Percentiles rank a stretch among this genome's conserved stretches.
Conservation (phyloP, 1,140 invertebrate species). For the Andrena cerasifolii region DNA sequence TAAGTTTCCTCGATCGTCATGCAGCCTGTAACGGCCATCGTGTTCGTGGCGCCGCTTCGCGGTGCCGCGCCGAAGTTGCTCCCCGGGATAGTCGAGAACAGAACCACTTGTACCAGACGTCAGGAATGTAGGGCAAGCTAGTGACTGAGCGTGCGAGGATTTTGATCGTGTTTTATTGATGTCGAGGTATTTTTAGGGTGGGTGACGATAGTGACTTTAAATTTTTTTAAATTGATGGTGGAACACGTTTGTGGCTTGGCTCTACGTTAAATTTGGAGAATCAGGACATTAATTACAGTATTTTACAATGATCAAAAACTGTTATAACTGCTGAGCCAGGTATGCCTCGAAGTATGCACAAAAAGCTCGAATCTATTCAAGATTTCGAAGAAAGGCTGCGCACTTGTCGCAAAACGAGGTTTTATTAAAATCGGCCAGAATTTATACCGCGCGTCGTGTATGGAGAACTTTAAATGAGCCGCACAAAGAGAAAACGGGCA, state of each 20-base stretch:
- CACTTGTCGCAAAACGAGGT: neutral
- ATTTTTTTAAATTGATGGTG: too few species aligned
- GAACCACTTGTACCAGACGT: conserved; percentile 64
- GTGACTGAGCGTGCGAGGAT: too few species aligned
- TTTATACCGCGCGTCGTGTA: neutral
- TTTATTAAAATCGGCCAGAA: conserved; percentile 21
- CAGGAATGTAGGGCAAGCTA: neutral
- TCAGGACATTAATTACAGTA: too few species aligned
- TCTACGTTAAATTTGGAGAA: too few species aligned
- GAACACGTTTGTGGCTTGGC: too few species aligned
- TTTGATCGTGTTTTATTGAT: too few species aligned
- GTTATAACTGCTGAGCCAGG: neutral
- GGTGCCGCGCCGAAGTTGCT: conserved; percentile 38
- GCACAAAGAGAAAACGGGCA: conserved; percentile 30
- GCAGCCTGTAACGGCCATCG: neutral
- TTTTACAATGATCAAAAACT: too few species aligned
- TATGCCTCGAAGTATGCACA: neutral
- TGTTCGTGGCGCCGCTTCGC: conserved; percentile 70
- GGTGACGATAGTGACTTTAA: too few species aligned
- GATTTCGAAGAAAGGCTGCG: neutral
- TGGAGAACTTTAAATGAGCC: neutral
- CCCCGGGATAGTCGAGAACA: conserved; percentile 59
- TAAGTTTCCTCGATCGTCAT: neutral
- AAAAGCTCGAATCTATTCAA: neutral
- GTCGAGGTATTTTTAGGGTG: too few species aligned